Base-by-base conservation (phyloP, 2,888 invertebrate genomes). In the Mythimna lalbum region DNA sequence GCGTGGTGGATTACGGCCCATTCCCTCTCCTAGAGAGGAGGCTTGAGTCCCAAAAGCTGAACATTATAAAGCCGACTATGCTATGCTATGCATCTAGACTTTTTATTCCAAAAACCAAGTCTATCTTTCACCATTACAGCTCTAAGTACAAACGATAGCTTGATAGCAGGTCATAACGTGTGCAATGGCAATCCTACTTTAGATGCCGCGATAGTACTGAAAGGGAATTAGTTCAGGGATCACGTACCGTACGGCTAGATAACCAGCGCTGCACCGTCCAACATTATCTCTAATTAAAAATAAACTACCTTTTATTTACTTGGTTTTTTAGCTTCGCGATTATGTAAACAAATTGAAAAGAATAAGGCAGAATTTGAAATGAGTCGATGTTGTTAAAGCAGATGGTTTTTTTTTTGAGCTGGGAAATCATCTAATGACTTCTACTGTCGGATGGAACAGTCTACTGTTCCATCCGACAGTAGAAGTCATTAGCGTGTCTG, bases 221-320 rank as follows among this genome's bases (percentile, higher is more conserved):
- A 75, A 70, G 66, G 76, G 75, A 83, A 86, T 90, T 88, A 85
- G 87, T 85, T 87, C 77, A 12, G 52, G 75, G 80, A 83, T 90
- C 90, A 90, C 90, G 90, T 90, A 77, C 67, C 33, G 47, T 19
- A 55, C 50, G 60, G 64, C 63, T 31, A 82, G 86, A 84, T 85
- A 84, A 84, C 80, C 66, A 78, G 60, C 53, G 73, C 77, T 86
- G 87, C 88, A 88, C 82, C 87, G 88, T 88, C 87, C 86, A 81
- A 81, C 80, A 75, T 71, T 85, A 83, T 86, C 83, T 78, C 83
- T 88, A 89, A 91, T 91, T 90, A 90, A 88, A 89, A 90, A 87
- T 87, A 86, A 88, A 90, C 87, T 86, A 80, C 68, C 77, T 76
- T 83, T 83, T 86, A 84, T 83, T 76, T 65, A 23, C 43, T 76